Base-by-base conservation (phyloP, 2,888 invertebrate genomes). In the Cerceris rybyensis region DNA sequence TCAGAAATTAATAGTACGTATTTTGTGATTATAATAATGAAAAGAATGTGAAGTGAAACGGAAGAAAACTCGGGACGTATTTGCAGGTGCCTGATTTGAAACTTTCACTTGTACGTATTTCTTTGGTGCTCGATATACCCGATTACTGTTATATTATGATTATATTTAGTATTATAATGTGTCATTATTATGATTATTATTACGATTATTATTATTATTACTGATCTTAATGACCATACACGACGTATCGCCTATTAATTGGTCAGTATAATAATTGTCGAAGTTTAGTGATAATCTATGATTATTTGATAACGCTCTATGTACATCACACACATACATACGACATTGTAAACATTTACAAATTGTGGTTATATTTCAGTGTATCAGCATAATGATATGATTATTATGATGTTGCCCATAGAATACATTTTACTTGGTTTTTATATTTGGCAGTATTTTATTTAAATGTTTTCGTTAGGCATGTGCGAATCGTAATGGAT, bases 371-470 rank as follows among this genome's bases (percentile, higher is more conserved):
- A 90, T 86, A 90, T 90, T 91, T 92, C 90, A 91, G 88, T 92
- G 91, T 92, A 92, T 91, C 90, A 90, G 90, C 90, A 91, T 91
- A 91, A 91, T 90, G 89, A 88, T 90, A 91, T 90, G 85, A 91
- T 89, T 90, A 90, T 87, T 87, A 90, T 87, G 90, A 91, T 92
- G 91, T 92, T 92, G 91, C 91, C 90, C 90, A 91, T 92, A 91
- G 90, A 91, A 91, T 92, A 92, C 90, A 92, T 92, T 92, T 91
- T 92, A 92, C 91, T 92, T 92, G 91, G 90, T 92, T 92, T 92
- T 92, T 91, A 91, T 88, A 91, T 91, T 89, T 86, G 67, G 87
- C 78, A 84, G 88, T 88, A 84, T 86, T 86, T 90, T 81, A 88
- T 88, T 91, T 88, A 78, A 74, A 54, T 70, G 72, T 70, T 73